Evolutionary conservation across 2,888 invertebrate species (phyloP), one percentile per base, ranked within the genome.

Genomic region (Nomada ruficornis): DNA sequence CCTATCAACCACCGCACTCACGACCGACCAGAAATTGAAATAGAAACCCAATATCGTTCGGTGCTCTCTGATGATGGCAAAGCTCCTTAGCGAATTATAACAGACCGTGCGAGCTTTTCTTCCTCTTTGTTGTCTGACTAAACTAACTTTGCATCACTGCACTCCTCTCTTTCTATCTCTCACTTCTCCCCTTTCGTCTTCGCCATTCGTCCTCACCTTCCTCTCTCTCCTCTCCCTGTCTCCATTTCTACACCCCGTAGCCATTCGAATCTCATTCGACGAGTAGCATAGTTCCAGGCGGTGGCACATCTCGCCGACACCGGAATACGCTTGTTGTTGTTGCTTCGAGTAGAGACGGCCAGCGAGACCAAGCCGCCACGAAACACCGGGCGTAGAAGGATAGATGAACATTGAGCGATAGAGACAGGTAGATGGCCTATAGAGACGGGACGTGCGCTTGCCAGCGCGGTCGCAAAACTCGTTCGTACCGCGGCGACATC

Each of bases 231-330:
- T 20, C 7, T 23, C 60, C 4, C 36, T 4, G 10, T 18, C 26
- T n/a, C 54, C 26, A 15, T 36, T 55, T 29, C 57, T 57, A 11
- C 15, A 36, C 60, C 64, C 47, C 74, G 55, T 76, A 82, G 55
- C 83, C 81, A 81, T 86, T 84, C 83, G 83, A 90, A 88, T 91
- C 89, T 89, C 90, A 89, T 91, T 90, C 89, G 88, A 85, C 87
- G 89, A 91, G 90, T 88, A 88, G 87, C 89, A 89, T 90, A 91
- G 90, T 89, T 90, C 90, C 88, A 77, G 76, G 78, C 65, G 75
- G 80, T 7, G 36, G 36, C 81, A 64, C 77, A 85, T 83, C 77
- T 69, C 75, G 69, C 70, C 70, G 50, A 13, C 59, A 20, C n/a
- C 57, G 71, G 79, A 67, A 84, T 74, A 78, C 65, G 68, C 60